Conservation (phyloP, 2,113 vertebrate species). For the Leucopsar rothschildi region DNA sequence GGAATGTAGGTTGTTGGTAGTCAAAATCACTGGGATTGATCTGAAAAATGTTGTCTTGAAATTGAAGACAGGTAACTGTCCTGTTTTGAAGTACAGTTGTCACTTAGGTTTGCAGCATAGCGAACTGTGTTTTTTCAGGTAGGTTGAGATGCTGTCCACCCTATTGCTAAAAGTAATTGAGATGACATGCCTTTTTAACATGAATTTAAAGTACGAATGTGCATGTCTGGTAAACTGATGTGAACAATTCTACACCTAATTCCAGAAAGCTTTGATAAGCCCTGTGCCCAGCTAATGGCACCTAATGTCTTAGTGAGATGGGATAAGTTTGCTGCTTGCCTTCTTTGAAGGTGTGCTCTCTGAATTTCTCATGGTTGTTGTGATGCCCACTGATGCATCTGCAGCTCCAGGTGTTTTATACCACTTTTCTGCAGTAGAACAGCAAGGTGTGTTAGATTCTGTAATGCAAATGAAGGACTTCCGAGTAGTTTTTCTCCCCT, state of each 20-base stretch:
- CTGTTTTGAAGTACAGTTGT: neutral
- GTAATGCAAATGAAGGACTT: neutral
- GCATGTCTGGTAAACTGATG: neutral
- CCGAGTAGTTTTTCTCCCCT: constrained; percentile 23
- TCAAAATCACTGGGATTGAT: neutral
- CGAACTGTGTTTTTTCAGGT: neutral
- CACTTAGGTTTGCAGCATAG: neutral
- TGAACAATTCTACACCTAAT: neutral
- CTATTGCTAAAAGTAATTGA: neutral
- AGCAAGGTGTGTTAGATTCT: constrained; percentile 1
- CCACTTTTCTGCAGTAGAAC: neutral
- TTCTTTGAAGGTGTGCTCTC: neutral
- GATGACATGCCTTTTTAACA: neutral
- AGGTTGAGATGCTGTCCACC: neutral
- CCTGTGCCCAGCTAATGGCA: neutral
- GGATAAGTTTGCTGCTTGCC: neutral
- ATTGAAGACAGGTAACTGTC: neutral
- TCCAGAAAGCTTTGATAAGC: neutral
- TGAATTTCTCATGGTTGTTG: neutral
- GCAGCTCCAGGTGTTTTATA: constrained; percentile 11
- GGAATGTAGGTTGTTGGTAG: neutral
- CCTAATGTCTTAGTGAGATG: neutral
- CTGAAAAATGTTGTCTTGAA: neutral
- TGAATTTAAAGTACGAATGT: neutral
- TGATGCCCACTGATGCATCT: neutral